Percentiles rank a stretch among this genome's conserved stretches.
Evolutionary conservation across 2,797 vertebrate species (phyloP).

Genomic region (Sebastes minor): DNA sequence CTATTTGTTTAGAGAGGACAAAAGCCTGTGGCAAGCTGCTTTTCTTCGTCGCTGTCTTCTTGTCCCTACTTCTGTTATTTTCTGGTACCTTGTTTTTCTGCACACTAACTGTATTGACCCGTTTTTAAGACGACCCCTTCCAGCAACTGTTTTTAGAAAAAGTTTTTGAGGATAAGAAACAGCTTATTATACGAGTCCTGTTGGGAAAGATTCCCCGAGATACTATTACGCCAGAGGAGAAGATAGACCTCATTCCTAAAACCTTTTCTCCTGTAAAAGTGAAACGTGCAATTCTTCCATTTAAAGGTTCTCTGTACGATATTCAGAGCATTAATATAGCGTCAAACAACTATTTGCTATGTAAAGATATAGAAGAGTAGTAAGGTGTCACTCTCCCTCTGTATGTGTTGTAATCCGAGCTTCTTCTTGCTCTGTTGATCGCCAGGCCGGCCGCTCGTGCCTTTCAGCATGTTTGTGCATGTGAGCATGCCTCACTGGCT

Average conservation of each 20-base stretch:
- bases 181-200: not conserved
- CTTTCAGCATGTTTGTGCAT: too few species aligned
- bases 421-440: too few species aligned
- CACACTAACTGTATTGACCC: not conserved
- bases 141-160: not conserved
- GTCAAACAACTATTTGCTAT: too few species aligned
- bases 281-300: not conserved
- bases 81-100: not conserved
- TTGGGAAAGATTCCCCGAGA: not conserved
- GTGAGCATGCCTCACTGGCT: too few species aligned
- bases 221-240: not conserved
- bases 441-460: too few species aligned
- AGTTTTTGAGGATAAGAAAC: not conserved
- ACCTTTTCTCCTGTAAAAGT: not conserved
- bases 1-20: slow-evolving; percentile 35
- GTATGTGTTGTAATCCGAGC: too few species aligned
- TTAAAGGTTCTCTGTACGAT: too few species aligned
- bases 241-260: not conserved
- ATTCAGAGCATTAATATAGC: too few species aligned
- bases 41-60: slow-evolving; percentile 4
- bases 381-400: too few species aligned
- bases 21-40: slow-evolving; percentile 31
- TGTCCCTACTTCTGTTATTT: not conserved
- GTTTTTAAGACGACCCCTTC: not conserved
- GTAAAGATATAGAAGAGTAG: too few species aligned